Conservation (phyloP, 2,797 vertebrate genomes). For the Pipistrellus pygmaeus region DNA sequence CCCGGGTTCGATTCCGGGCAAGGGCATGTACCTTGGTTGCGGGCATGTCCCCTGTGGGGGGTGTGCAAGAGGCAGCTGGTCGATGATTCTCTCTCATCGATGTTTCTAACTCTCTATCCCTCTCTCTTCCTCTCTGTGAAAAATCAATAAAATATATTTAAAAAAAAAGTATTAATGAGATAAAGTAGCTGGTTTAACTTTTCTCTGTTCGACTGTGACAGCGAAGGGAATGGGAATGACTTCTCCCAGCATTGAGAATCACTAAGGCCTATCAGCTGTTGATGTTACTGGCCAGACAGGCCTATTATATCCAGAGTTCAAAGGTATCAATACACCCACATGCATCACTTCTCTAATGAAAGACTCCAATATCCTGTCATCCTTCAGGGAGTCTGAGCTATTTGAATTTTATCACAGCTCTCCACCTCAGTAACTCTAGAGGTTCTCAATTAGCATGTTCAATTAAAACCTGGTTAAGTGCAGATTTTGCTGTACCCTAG, state of each 20-base stretch:
- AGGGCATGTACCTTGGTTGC: too few relatives aligned
- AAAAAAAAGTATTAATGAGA: not conserved
- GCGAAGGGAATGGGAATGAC: not conserved
- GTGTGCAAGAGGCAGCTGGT: too few relatives aligned
- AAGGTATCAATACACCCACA: slow-evolving; percentile 29
- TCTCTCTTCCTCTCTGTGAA: too few relatives aligned
- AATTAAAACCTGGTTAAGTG: slow-evolving; percentile 66
- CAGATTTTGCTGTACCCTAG: not conserved
- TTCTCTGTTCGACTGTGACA: not conserved
- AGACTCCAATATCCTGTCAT: slow-evolving; percentile 44
- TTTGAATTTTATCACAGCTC: slow-evolving; percentile 58
- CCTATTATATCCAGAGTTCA: not conserved
- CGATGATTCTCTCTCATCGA: too few relatives aligned
- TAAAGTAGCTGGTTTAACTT: not conserved
- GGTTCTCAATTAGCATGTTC: slow-evolving; percentile 58
- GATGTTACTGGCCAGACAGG: not conserved
- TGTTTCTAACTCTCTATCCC: too few relatives aligned
- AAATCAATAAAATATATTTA: too few relatives aligned
- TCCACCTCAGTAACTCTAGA: slow-evolving; percentile 60
- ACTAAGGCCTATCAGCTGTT: not conserved
- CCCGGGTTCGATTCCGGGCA: too few relatives aligned
- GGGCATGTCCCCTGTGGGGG: too few relatives aligned
- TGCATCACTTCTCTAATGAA: slow-evolving; percentile 63
- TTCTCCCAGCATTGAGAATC: not conserved
- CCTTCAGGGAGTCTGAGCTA: slow-evolving; percentile 46